Evolutionary conservation across 2,888 invertebrate species (phyloP).

Genomic region (Eumerus sabulonum): DNA sequence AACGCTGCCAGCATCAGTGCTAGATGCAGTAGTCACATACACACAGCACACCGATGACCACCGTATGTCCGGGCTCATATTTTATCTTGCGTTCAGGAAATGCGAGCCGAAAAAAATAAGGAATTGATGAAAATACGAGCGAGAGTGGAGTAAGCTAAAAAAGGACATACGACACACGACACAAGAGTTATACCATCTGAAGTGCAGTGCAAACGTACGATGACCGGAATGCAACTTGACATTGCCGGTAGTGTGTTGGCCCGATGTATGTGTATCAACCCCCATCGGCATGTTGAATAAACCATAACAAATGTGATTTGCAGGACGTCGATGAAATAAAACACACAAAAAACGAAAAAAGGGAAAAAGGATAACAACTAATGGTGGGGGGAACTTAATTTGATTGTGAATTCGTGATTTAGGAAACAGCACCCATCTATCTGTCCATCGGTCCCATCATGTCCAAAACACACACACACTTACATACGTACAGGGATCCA

Average conservation of each 20-base stretch:
- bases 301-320: conserved; percentile 69
- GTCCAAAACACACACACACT: no score
- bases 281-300: conserved; percentile 34
- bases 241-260: conserved; percentile 12
- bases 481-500: no score
- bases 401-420: conserved; percentile 69
- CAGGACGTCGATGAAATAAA: conserved; percentile 27
- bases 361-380: conserved; percentile 34
- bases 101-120: conserved; percentile 1
- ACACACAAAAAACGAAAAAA: no score
- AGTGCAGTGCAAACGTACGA: conserved; percentile 48
- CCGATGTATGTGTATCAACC: background rate
- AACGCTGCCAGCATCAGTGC: no score
- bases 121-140: background rate
- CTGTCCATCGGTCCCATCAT: background rate
- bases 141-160: no score
- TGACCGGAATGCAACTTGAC: conserved; percentile 46
- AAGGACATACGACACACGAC: conserved; percentile 8
- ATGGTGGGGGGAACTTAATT: conserved; percentile 66
- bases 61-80: conserved; percentile 63
- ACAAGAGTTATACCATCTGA: conserved; percentile 25
- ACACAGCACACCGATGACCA: conserved; percentile 48
- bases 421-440: conserved; percentile 54
- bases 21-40: conserved; percentile 2
- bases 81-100: conserved; percentile 21